Percentiles rank a stretch among this genome's conserved stretches.
Conservation (phyloP, 2,113 vertebrate genomes). For the Lycaon pictus region DNA sequence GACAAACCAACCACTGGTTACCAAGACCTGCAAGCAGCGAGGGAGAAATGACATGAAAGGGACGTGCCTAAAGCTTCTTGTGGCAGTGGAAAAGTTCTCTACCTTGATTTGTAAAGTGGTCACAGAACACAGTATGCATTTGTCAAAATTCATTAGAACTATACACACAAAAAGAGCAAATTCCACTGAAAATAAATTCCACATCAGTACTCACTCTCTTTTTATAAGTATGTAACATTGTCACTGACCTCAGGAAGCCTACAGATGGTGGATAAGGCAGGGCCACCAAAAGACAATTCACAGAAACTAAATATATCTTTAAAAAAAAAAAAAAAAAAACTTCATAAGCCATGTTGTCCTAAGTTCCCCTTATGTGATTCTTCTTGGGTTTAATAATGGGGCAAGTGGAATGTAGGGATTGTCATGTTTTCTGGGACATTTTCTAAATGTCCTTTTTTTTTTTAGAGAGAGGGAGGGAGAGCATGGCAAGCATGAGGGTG, state of each 20-base stretch:
- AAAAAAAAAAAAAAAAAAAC: background rate
- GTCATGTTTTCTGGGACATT: background rate
- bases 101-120: background rate
- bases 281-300: background rate
- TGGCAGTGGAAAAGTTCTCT: background rate
- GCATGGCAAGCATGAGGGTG: background rate
- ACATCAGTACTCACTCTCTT: background rate
- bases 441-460: background rate
- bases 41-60: background rate
- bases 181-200: background rate
- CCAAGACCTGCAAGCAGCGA: background rate
- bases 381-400: background rate
- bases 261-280: background rate
- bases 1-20: background rate
- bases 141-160: constrained; percentile 9
- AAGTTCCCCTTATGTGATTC: background rate
- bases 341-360: background rate
- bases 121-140: background rate
- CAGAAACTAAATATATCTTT: background rate
- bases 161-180: background rate
- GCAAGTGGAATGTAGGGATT: background rate
- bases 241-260: background rate
- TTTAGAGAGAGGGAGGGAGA: background rate
- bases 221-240: background rate
- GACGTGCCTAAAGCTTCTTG: background rate